Evolutionary conservation across 2,797 vertebrate species (phyloP), one percentile per base, ranked within the genome.

Genomic region (Choloepus didactylus): DNA sequence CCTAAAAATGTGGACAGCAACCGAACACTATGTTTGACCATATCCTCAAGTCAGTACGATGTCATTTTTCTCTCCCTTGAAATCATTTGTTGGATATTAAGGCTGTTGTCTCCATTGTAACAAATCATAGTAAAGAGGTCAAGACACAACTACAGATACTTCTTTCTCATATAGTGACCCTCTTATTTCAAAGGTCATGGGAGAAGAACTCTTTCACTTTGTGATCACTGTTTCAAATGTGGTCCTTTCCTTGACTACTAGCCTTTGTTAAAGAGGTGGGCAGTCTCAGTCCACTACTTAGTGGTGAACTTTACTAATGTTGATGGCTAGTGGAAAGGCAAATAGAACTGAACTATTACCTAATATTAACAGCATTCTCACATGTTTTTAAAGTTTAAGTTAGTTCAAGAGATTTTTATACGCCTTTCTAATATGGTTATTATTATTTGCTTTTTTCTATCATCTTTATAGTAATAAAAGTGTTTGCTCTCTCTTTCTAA

Each of bases 111-210:
- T 16, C 8, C 81, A 3, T 96, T 19, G 54, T 94, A 87, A 97
- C 96, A 96, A 95, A 97, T 96, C 95, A 41, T 77, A 62, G 95
- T 38, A 86, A 60, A 95, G 87, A 93, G 95, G 96, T 97, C 97
- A 95, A 83, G 96, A 72, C 95, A 46, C 41, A 87, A 80, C 81
- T 90, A 96, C 95, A 90, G 94, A 91, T 70, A 77, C 5, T n/a
- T 72, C 86, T 96, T 96, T 96, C 46, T 96, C 81, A 91, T 41
- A 97, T 29, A 56, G 83, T 95, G 96, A 97, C 95, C 95, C 81
- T 91, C 94, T 81, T 91, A 82, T 96, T 95, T 86, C 93, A 93
- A 72, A 96, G 97, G 97, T 97, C 97, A 96, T 97, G 97, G 95
- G 97, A 97, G 97, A 98, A 97, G 93, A 84, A 67, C 51, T 87